phyloP scores from a whole-genome alignment of 1,140 invertebrate genomes.

The Polypedilum vanderplanki region DNA sequence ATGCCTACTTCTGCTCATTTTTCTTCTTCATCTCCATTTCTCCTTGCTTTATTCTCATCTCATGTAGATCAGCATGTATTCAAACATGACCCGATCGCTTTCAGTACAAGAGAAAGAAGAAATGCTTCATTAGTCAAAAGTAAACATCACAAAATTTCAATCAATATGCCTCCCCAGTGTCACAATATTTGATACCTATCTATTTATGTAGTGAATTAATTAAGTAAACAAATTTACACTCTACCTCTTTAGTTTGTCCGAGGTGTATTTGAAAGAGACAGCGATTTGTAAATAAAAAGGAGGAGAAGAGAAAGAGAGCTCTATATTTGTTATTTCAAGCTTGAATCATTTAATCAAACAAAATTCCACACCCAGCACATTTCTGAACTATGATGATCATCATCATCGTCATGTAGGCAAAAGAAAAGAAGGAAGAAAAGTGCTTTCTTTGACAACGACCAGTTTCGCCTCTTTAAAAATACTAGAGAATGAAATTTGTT shows the following conservation, averaged over 20 bases:
- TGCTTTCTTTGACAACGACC: not conserved
- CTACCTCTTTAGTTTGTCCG: too few relatives aligned
- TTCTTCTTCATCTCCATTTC: too few relatives aligned
- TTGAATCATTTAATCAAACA: conserved; percentile 1
- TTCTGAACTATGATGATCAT: not conserved
- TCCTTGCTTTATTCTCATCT: not conserved
- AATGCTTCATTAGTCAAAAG: not conserved
- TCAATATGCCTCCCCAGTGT: not conserved
- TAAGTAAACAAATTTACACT: too few relatives aligned
- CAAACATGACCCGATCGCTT: not conserved
- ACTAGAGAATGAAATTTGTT: not conserved
- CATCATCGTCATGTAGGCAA: conserved; percentile 4
- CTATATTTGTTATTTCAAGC: not conserved
- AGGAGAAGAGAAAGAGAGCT: too few relatives aligned
- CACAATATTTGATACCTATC: not conserved
- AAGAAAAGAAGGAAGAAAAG: not conserved
- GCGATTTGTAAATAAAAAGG: too few relatives aligned
- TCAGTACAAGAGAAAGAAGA: not conserved
- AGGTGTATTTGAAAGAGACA: too few relatives aligned
- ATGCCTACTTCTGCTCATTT: too few relatives aligned
- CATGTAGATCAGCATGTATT: not conserved
- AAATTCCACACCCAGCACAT: conserved; percentile 1
- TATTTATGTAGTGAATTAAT: too few relatives aligned
- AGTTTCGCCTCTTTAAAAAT: not conserved
- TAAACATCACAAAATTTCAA: not conserved